phyloP scores from a whole-genome alignment of 1,140 invertebrate genomes.

The Lepidotrigona ventralis region DNA sequence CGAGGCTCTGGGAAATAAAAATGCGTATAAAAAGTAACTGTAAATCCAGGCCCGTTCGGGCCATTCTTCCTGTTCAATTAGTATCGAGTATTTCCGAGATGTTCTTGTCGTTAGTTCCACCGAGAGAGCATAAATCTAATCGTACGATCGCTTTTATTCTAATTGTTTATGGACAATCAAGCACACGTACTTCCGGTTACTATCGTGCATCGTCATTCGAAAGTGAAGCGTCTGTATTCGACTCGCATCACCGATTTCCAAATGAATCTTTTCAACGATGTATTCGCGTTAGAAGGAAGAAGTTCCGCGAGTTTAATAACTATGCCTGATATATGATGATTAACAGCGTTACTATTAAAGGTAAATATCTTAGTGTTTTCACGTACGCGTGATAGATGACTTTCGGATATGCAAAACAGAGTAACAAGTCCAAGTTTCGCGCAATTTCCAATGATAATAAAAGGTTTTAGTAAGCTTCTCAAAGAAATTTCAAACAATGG shows the following conservation, averaged over 20 bases:
- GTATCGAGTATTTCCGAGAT: constrained; percentile 53
- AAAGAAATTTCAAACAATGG: not conserved
- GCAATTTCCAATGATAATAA: not conserved
- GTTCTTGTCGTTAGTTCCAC: constrained; percentile 53
- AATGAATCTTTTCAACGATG: not conserved
- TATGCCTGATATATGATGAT: not conserved
- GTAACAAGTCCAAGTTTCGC: not conserved
- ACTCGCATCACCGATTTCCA: no score
- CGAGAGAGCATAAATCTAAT: constrained; percentile 29
- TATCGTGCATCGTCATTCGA: constrained; percentile 15
- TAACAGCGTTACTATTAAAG: not conserved
- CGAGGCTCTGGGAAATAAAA: not conserved
- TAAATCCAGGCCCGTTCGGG: constrained; percentile 17
- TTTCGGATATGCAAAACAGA: constrained; percentile 5
- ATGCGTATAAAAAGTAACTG: constrained; percentile 59
- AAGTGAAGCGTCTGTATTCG: constrained; percentile 8
- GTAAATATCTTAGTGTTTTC: not conserved
- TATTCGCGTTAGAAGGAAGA: not conserved
- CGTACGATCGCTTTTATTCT: constrained; percentile 21
- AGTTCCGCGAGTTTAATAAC: not conserved
- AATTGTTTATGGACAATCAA: constrained; percentile 58
- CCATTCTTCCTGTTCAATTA: constrained; percentile 46
- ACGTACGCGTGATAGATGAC: not conserved
- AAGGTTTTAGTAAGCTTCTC: not conserved
- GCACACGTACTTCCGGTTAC: constrained; percentile 28